Conservation (phyloP, 2,888 invertebrate genomes). For the Lasioglossum marginatum region DNA sequence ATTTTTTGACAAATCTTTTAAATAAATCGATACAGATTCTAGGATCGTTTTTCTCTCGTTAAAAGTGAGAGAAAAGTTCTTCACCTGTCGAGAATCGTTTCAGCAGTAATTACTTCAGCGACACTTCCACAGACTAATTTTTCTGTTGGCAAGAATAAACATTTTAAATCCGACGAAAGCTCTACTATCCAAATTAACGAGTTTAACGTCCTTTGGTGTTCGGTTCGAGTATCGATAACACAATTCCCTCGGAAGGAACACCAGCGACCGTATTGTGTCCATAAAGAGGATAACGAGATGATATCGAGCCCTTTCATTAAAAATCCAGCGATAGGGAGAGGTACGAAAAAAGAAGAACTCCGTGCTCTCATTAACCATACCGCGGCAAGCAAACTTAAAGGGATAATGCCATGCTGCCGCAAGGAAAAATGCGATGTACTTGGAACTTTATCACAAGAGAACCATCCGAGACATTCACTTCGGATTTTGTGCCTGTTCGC, state of each 20-base stretch:
- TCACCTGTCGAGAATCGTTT: neutral
- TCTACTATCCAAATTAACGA: neutral
- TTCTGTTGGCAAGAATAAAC: neutral
- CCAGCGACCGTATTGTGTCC: neutral
- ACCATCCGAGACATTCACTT: neutral
- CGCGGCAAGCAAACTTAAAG: neutral
- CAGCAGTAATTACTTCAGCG: neutral
- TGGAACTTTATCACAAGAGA: neutral
- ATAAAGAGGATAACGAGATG: conserved; percentile 2
- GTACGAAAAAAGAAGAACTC: neutral
- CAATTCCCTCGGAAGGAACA: too few species aligned
- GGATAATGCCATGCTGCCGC: neutral
- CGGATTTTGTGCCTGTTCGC: neutral
- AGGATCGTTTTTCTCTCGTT: neutral
- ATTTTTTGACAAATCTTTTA: too few species aligned
- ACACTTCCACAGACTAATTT: neutral
- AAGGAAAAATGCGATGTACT: neutral
- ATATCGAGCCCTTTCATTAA: conserved; percentile 7
- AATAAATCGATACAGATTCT: neutral
- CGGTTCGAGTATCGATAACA: neutral
- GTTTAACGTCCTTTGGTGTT: neutral
- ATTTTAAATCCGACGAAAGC: neutral
- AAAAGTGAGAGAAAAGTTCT: neutral
- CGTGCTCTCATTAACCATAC: conserved; percentile 3
- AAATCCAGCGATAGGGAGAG: neutral